Evolutionary conservation across 2,888 invertebrate species (phyloP).

Genomic region (Cryptocheilus praepositus): DNA sequence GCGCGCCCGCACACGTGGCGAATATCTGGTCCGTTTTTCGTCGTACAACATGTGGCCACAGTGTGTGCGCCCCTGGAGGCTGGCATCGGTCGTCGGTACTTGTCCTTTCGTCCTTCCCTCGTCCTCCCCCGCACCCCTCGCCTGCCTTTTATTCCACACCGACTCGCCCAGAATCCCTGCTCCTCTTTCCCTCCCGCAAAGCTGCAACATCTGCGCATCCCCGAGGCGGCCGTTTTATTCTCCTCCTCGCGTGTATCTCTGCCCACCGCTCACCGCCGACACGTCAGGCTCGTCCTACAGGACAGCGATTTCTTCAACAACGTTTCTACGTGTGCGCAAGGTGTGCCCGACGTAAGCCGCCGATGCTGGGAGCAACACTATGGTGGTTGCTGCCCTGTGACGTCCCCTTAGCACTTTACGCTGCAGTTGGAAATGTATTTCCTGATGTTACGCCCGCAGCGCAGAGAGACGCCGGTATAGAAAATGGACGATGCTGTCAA

Average conservation of each 20-base stretch:
- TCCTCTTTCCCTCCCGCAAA: constrained; percentile 30
- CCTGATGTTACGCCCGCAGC: too few species aligned
- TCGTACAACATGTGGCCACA: constrained; percentile 33
- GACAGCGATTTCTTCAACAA: not conserved
- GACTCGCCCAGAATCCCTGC: not conserved
- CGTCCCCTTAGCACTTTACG: too few species aligned
- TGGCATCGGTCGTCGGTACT: constrained; percentile 20
- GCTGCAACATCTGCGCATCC: constrained; percentile 37
- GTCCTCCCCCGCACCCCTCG: not conserved
- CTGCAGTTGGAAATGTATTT: too few species aligned
- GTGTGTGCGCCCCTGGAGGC: constrained; percentile 31
- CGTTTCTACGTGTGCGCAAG: too few species aligned
- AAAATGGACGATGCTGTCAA: too few species aligned
- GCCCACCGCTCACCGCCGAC: too few species aligned
- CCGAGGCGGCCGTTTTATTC: constrained; percentile 14
- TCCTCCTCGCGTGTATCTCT: not conserved
- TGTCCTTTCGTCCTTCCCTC: constrained; percentile 11
- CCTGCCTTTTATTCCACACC: not conserved
- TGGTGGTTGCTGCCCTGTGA: too few species aligned
- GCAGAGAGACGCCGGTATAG: too few species aligned
- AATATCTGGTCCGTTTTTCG: constrained; percentile 24
- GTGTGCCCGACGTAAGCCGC: too few species aligned
- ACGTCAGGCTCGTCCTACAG: not conserved
- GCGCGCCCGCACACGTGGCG: constrained; percentile 26
- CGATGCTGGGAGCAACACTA: too few species aligned